phyloP scores from a whole-genome alignment of 2,888 invertebrate genomes.

The Helicoverpa assulta region DNA sequence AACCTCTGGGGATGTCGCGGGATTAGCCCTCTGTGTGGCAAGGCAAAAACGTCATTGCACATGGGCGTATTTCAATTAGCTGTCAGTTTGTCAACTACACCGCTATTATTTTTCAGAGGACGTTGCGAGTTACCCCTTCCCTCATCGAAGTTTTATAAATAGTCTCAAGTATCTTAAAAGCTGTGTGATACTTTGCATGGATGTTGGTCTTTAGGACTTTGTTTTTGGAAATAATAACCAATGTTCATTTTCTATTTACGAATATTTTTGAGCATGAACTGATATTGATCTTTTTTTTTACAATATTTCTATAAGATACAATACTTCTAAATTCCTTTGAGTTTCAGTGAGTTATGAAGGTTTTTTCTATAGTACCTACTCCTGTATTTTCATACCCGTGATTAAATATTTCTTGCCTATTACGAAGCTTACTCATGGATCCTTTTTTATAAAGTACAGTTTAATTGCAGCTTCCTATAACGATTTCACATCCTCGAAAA shows the following conservation, averaged over 20 bases:
- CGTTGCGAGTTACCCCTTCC: conserved; percentile 62
- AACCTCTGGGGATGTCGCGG: conserved; percentile 78
- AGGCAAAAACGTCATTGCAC: conserved; percentile 85
- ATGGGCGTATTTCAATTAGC: conserved; percentile 90
- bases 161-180: conserved; percentile 56
- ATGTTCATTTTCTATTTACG: too few relatives aligned
- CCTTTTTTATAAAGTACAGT: conserved; percentile 24
- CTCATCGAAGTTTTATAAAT: conserved; percentile 55
- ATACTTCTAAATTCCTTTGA: too few relatives aligned
- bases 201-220: conserved; percentile 15
- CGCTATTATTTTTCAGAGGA: conserved; percentile 72
- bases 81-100: conserved; percentile 88
- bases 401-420: conserved; percentile 16
- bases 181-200: conserved; percentile 48
- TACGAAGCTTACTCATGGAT: neutral
- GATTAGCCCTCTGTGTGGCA: conserved; percentile 84
- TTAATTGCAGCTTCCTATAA: conserved; percentile 51
- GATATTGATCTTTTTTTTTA: too few relatives aligned
- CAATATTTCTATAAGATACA: too few relatives aligned
- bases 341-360: too few relatives aligned
- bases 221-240: neutral
- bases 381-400: conserved; percentile 17
- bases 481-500: conserved; percentile 71
- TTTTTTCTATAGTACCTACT: too few relatives aligned
- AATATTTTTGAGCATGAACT: too few relatives aligned